Evolutionary conservation across 2,113 vertebrate species (phyloP), one percentile per base, ranked within the genome.

Genomic region (Noturus placidus): DNA sequence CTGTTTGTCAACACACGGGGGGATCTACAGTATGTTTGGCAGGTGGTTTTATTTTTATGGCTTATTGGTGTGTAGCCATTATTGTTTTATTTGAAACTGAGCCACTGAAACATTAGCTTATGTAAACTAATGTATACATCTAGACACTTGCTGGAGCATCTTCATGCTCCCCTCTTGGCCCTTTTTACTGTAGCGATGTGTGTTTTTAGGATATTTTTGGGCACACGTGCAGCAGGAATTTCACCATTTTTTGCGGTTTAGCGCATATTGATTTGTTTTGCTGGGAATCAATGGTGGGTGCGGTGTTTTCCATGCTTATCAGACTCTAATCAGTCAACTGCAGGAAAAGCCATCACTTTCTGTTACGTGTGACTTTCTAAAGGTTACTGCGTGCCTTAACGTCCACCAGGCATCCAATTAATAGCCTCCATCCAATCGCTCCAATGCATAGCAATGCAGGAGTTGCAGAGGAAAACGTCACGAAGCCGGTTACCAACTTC

Each of bases 291-390:
- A 95, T 95, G 92, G 92, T 91, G 94, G 93, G 94, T 93, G 94
- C 93, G 93, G 92, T 94, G 92, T 95, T 95, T 94, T 94, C 94
- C 92, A 92, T 91, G 92, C 92, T 93, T 94, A 95, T 96, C 93
- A 93, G 93, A 90, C 90, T 93, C 87, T 95, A 95, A 95, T 95
- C 95, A 94, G 92, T 95, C 94, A 96, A 92, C 91, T 94, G 93
- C 89, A 90, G 92, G 93, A 95, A 94, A 93, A 94, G 33, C 92
- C 94, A 94, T 96, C 93, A 92, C 92, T 93, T 96, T 95, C 88
- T 92, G 92, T 93, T 94, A 90, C 78, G 85, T 86, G 79, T 91
- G 92, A 93, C 92, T 93, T 92, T 94, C 88, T 90, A 94, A 94
- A 95, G 92, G 92, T 94, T 94, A 92, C 90, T 87, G 87, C 86